Conservation (phyloP, 2,113 vertebrate genomes). For the Catagonus wagneri region DNA sequence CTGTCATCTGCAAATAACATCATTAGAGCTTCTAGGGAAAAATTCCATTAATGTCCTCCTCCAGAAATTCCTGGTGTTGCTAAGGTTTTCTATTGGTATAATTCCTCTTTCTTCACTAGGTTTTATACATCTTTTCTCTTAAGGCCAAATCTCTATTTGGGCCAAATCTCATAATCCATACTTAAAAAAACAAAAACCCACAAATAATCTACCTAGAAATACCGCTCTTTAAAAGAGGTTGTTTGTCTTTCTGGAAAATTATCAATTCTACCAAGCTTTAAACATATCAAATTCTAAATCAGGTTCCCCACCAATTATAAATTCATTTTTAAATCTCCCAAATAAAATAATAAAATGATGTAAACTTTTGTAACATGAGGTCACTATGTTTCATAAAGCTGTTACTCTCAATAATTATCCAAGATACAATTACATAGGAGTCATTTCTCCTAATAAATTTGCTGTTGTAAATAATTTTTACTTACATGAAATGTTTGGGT, state of each 20-base stretch:
- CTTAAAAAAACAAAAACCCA: neutral
- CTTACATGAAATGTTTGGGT: neutral
- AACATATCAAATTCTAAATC: neutral
- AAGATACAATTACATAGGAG: neutral
- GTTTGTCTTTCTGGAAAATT: constrained; percentile 42
- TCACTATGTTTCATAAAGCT: neutral
- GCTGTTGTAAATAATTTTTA: neutral
- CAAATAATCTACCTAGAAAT: neutral
- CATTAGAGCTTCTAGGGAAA: neutral
- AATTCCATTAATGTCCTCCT: neutral
- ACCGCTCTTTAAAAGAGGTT: neutral
- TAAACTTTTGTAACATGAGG: neutral
- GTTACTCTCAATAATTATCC: neutral
- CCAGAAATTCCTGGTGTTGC: neutral
- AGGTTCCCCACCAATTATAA: neutral
- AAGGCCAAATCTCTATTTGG: neutral
- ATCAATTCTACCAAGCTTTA: neutral
- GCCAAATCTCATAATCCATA: neutral
- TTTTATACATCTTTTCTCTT: neutral
- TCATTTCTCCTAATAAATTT: neutral
- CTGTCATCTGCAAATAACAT: neutral
- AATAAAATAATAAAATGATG: neutral
- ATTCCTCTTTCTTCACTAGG: neutral
- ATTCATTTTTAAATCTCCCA: neutral
- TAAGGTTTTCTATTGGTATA: neutral